A percentile compares a stretch with the other conserved stretches of the same genome.
phyloP scores from a whole-genome alignment of 2,797 vertebrate genomes.

The Choloepus didactylus region DNA sequence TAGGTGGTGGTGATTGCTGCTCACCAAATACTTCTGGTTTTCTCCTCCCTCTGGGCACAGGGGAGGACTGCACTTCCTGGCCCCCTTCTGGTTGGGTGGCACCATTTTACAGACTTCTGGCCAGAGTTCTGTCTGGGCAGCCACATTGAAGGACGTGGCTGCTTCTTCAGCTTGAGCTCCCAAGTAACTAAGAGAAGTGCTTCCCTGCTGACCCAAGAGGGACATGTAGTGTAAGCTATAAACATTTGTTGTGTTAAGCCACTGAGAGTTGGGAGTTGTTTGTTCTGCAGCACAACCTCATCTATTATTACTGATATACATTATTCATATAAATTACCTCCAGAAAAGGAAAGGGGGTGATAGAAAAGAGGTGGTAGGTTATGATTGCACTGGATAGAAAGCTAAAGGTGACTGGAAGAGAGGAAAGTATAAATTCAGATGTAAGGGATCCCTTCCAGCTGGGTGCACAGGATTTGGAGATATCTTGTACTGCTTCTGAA shows the following conservation, averaged over 20 bases:
- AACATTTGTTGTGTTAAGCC: constrained; percentile 4
- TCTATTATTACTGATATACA: background rate
- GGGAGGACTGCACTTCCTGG: background rate
- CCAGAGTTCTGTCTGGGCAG: background rate
- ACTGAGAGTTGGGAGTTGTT: background rate
- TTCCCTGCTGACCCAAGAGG: background rate
- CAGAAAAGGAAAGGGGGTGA: background rate
- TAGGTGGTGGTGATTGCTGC: background rate
- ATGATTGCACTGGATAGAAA: background rate
- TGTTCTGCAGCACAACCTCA: background rate
- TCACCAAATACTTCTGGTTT: background rate
- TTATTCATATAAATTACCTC: background rate
- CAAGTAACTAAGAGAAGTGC: background rate
- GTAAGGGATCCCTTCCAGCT: background rate
- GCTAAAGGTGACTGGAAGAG: background rate
- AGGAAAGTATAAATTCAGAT: background rate
- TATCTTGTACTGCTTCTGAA: background rate
- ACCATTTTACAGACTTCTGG: background rate
- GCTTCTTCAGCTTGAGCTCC: background rate
- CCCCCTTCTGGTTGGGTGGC: background rate
- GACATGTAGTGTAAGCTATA: background rate
- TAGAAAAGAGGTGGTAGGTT: background rate
- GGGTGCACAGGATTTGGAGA: background rate
- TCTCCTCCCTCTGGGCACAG: background rate
- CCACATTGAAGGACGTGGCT: background rate